Conservation (phyloP, 2,113 vertebrate species). For the Saguinus imperator region DNA sequence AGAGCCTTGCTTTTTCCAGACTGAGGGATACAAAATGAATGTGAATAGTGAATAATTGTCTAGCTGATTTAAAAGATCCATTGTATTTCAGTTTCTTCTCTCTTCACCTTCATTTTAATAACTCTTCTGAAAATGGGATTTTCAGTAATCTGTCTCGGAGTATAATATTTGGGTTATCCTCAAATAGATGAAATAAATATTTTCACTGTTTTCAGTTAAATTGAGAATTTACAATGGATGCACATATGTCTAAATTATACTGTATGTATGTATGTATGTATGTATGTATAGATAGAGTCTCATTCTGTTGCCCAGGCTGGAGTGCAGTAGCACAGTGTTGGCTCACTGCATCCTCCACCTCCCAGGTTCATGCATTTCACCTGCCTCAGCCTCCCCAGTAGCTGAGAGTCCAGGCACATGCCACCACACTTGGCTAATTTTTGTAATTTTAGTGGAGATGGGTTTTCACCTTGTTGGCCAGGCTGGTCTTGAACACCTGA, state of each 20-base stretch:
- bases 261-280: no score
- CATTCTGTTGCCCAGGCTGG: no score
- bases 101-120: conserved; percentile 25
- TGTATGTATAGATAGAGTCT: no score
- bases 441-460: no score
- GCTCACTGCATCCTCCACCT: no score
- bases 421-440: no score
- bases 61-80: conserved; percentile 23
- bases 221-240: background rate
- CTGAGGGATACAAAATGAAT: conserved; percentile 43
- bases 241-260: conserved; percentile 22
- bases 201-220: background rate
- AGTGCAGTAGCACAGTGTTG: no score
- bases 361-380: no score
- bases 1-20: conserved; percentile 50
- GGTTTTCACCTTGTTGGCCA: no score
- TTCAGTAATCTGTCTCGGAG: background rate
- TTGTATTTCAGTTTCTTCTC: conserved; percentile 42
- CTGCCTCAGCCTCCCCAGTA: no score
- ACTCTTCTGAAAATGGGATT: background rate
- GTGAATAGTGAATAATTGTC: conserved; percentile 51
- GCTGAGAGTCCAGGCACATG: no score
- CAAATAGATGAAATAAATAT: background rate
- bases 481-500: no score
- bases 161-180: conserved; percentile 1